Percentiles rank a stretch among this genome's conserved stretches.
These are phyloP conservation scores for Macrobrachium nipponense DNA, from an alignment of 1,140 invertebrate species.

Conservation along the genomic window DNA sequence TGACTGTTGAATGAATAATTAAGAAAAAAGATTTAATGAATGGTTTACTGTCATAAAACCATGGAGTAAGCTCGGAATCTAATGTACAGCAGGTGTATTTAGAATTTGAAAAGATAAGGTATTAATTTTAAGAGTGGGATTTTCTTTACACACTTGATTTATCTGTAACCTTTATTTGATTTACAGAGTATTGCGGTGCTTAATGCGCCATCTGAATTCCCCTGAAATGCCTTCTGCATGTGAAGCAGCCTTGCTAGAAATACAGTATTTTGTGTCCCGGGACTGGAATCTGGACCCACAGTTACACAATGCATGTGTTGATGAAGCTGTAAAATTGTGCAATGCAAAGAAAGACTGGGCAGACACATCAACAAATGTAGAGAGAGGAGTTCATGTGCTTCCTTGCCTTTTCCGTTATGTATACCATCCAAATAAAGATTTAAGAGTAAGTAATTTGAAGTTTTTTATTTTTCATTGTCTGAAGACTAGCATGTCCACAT, in stretches of 20 bases:
- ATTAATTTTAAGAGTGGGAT: background rate
- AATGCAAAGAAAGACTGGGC: constrained; percentile 84
- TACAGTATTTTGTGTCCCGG: constrained; percentile 96
- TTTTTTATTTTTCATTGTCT: no score
- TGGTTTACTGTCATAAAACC: no score
- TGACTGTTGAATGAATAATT: no score
- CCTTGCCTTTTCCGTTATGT: constrained; percentile 92
- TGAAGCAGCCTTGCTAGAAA: constrained; percentile 91
- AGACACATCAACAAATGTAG: constrained; percentile 72
- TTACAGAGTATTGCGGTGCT: constrained; percentile 88
- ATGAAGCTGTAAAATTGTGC: constrained; percentile 87
- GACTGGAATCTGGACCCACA: constrained; percentile 94
- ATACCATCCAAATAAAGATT: constrained; percentile 78
- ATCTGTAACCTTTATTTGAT: background rate
- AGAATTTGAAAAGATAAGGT: no score
- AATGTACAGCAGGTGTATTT: no score
- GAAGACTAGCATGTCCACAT: no score
- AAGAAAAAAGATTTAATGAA: no score
- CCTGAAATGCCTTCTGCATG: constrained; percentile 88
- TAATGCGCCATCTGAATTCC: constrained; percentile 91
- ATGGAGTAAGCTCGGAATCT: no score
- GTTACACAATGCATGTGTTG: constrained; percentile 87
- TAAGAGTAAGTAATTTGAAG: constrained; percentile 69
- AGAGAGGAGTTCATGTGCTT: constrained; percentile 83
- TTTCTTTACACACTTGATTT: background rate